Evolutionary conservation across 2,113 vertebrate genomes (phyloP), one percentile per base, ranked within the genome.

Genomic region (Cercocebus atys): DNA sequence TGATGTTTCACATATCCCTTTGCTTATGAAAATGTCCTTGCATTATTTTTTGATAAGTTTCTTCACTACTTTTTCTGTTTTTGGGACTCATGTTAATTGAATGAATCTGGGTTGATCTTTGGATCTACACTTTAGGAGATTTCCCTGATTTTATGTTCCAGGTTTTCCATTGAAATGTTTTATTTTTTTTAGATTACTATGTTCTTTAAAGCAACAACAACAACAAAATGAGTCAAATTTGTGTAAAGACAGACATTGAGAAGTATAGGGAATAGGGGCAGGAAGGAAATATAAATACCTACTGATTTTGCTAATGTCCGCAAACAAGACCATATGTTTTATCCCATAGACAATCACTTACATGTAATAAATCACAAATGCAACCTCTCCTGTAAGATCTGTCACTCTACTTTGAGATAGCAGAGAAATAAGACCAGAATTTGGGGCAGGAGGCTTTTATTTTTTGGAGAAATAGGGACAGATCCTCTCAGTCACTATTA

Each of bases 161-260:
- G 7, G 38, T 10, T 93, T 91, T 82, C 7, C n/a, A 87, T 6
- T 59, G 52, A 88, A 91, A 82, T 59, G 8, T 55, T 68, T 94
- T 73, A 86, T 86, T 87, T 47, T 76, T 40, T 90, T 95, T 92
- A 96, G 72, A 82, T 89, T 50, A 43, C 55, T 72, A 88, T 20
- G 3, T 97, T 98, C 82, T 97, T 98, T 98, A 98, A 97, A 96
- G 16, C 82, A 97, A 96, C 17, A 83, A 96, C 97, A 97, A 20
- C 97, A 98, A 98, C 97, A 95, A 98, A 98, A 98, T 0, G 40
- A 97, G 92, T 40, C 13, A 75, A 98, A 97, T 97, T 97, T 86
- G 95, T 97, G 97, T 94, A 98, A 98, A 98, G 82, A 98, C 70
- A 89, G 95, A 98, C 96, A 92, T 98, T 98, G 98, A 97, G 98